Evolutionary conservation across 1,140 invertebrate genomes (phyloP).

Genomic region (Lerema accius): DNA sequence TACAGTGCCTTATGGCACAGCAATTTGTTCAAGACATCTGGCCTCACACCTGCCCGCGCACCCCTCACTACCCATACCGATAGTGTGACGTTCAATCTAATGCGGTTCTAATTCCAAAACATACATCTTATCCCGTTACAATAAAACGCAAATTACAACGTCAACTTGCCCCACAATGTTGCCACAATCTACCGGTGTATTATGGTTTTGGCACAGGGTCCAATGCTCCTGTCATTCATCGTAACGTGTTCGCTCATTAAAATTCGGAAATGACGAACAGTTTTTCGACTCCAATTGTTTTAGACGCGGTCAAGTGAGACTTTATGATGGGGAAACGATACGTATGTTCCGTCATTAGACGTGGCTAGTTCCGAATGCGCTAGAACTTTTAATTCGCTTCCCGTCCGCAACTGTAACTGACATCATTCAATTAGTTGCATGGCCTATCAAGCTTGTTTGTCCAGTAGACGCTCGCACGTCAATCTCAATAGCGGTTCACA

Average conservation of each 20-base stretch:
- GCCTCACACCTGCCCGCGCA: conserved; percentile 76
- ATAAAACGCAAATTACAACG: conserved; percentile 53
- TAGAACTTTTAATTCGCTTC: conserved; percentile 61
- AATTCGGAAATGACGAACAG: conserved; percentile 80
- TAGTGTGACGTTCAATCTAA: conserved; percentile 47
- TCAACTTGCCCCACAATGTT: conserved; percentile 25
- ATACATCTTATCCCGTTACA: conserved; percentile 11
- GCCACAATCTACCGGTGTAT: conserved; percentile 52
- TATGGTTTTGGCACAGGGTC: conserved; percentile 75
- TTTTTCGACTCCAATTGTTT: conserved; percentile 72
- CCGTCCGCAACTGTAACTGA: conserved; percentile 55
- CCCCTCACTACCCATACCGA: conserved; percentile 65
- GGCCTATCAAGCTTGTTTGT: conserved; percentile 61
- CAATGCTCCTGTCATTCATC: conserved; percentile 76
- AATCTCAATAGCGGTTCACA: conserved; percentile 59
- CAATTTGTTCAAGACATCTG: conserved; percentile 82
- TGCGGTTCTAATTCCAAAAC: conserved; percentile 32
- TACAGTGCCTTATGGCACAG: conserved; percentile 77
- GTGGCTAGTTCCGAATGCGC: conserved; percentile 50
- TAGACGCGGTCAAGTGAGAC: conserved; percentile 70
- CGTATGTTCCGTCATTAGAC: conserved; percentile 65
- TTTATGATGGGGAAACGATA: conserved; percentile 57
- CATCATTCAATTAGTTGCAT: conserved; percentile 65
- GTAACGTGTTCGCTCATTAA: conserved; percentile 73
- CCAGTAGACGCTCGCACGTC: conserved; percentile 58